Evolutionary conservation across 1,140 invertebrate species (phyloP).

Genomic region (Brachionus koreanus): DNA sequence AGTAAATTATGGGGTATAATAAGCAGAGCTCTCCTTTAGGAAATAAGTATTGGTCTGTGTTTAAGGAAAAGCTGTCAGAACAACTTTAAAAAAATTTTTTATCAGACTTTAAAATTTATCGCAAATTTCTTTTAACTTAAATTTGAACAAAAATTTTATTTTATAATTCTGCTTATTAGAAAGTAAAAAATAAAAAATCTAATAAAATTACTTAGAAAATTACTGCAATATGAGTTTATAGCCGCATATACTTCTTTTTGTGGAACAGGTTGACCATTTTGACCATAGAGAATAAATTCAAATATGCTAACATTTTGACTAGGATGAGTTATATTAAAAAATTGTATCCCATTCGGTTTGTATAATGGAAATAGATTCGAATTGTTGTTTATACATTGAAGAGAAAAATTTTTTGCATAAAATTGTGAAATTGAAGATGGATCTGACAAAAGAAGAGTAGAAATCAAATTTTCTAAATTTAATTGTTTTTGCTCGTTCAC

Average conservation of each 20-base stretch:
- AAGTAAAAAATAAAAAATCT: not conserved
- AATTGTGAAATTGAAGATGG: not conserved
- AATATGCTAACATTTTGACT: not conserved
- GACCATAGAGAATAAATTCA: constrained; percentile 16
- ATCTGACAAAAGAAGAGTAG: constrained; percentile 3
- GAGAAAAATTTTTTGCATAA: not conserved
- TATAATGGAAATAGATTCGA: not conserved
- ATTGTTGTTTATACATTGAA: not conserved
- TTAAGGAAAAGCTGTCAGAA: too few relatives aligned
- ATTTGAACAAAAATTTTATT: too few relatives aligned
- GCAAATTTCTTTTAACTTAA: too few relatives aligned
- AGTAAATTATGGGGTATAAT: too few relatives aligned
- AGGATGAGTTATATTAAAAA: constrained; percentile 6
- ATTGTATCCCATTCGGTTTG: not conserved
- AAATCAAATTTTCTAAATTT: constrained; percentile 22
- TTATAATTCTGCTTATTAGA: not conserved
- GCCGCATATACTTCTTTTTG: constrained; percentile 2
- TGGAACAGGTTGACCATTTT: not conserved
- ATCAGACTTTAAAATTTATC: too few relatives aligned
- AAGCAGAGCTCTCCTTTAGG: too few relatives aligned
- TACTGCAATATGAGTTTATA: not conserved
- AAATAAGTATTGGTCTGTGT: too few relatives aligned
- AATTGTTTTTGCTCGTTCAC: not conserved
- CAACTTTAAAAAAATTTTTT: too few relatives aligned
- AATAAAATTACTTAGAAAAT: not conserved